Base-by-base conservation (phyloP, 2,888 invertebrate genomes). In the Cephus spinipes region DNA sequence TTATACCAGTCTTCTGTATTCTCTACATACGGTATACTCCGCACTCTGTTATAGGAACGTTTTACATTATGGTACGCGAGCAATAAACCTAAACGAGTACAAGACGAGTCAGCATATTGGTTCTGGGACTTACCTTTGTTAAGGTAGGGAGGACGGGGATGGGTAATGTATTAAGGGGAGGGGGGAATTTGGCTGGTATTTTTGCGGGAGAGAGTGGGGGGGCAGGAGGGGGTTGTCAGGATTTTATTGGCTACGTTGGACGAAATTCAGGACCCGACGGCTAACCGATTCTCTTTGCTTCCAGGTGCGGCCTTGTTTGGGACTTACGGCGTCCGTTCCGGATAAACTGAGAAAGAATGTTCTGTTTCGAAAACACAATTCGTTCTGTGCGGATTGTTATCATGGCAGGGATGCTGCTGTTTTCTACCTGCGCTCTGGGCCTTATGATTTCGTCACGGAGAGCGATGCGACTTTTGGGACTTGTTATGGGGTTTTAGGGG, bases 311-410 rank as follows among this genome's bases (percentile, higher is more conserved):
- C 55, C 55, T 55, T 55, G 23, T 55, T 55, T 55, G 55, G 55
- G 55, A 55, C 55, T 55, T 23, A 23, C 6, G 55, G 55, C 31
- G 31, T 55, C 33, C 69, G 69, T 71, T 33, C 76, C 74, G 74
- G 78, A 82, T 82, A 84, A 86, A 85, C 81, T 82, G 81, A 77
- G 79, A 82, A 85, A 86, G 55, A 83, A 83, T 83, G 83, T 83
- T 81, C 83, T 89, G 87, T 89, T 90, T 89, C 85, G 87, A 89
- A 89, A 89, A 89, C 89, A 89, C 85, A 74, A 90, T 91, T 90
- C 88, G 90, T 90, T 90, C 87, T 89, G 81, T 86, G 75, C 77
- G 84, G 83, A 88, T 89, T 85, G 83, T 87, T 88, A 90, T 90
- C 87, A 85, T 81, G 80, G 81, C 81, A 83, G 82, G 81, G 77